Evolutionary conservation across 2,797 vertebrate genomes (phyloP), one percentile per base, ranked within the genome.

Genomic region (Okamejei kenojei): DNA sequence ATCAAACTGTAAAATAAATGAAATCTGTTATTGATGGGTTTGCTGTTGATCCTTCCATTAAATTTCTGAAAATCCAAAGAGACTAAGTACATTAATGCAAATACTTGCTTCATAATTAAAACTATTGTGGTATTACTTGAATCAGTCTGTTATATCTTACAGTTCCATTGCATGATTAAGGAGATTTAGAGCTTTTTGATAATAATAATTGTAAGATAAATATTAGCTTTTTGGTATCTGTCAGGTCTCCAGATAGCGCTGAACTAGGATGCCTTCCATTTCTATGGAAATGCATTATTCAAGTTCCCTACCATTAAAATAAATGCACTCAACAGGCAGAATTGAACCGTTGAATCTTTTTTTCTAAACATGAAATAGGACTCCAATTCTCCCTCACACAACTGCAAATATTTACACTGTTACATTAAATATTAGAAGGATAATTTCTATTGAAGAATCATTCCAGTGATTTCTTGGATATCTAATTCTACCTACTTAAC

Each of bases 391-490:
- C 26, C 54, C 54, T 29, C n/a, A 17, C 21, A 65, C 32, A 7
- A 88, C 29, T 21, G n/a, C 58, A 86, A 86, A 86, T 29, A 61
- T 86, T n/a, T 63, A 86, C 82, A 86, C 11, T 88, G n/a, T 63
- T 32, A 88, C n/a, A 88, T 88, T n/a, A 88, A 65, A 65, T 86
- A 86, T 86, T 65, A n/a, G 61, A 65, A 88, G 15, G 29, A 68
- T 9, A 17, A 58, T 88, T 88, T 88, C 58, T n/a, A 65, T 61
- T 65, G 29, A 65, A 88, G 61, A n/a, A 88, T 65, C 11, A 19
- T 65, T 86, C 82, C 82, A n/a, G 19, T 19, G 29, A 88, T 35
- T 6, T 10, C 19, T 65, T 68, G 32, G 32, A 32, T n/a, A 1
- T 65, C n/a, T 88, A 32, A 88, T 88, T 65, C 29, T 38, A 63